Evolutionary conservation across 2,797 vertebrate genomes (phyloP).

Genomic region (Rallus crepitans): DNA sequence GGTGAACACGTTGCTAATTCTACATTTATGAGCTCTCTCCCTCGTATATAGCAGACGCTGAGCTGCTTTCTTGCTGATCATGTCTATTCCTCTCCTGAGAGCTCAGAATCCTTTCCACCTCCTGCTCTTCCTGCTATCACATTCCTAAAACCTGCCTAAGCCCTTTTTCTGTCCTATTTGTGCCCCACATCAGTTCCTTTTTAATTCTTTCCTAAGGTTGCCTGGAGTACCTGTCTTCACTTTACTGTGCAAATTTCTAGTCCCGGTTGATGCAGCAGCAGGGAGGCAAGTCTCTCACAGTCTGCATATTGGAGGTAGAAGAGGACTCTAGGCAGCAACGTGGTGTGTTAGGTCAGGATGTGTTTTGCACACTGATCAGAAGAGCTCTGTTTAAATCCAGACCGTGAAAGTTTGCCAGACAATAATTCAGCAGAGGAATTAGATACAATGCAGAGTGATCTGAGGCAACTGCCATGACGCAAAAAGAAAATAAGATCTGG

Average conservation of each 20-base stretch:
- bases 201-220: background rate
- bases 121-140: background rate
- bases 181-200: background rate
- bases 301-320: background rate
- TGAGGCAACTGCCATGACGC: background rate
- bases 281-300: background rate
- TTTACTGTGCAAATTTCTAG: slow-evolving; percentile 29
- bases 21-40: background rate
- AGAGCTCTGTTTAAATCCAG: background rate
- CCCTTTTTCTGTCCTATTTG: background rate
- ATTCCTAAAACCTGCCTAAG: background rate
- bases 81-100: background rate
- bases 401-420: background rate
- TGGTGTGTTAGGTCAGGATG: background rate
- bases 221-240: background rate
- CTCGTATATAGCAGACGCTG: background rate
- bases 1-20: background rate
- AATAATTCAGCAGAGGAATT: background rate
- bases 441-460: background rate
- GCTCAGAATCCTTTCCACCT: background rate
- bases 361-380: background rate
- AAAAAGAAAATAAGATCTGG: background rate
- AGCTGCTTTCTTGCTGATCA: background rate
- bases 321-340: background rate
- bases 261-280: background rate